Conservation (phyloP, 2,797 vertebrate species). For the Melanotaenia nigrans region DNA sequence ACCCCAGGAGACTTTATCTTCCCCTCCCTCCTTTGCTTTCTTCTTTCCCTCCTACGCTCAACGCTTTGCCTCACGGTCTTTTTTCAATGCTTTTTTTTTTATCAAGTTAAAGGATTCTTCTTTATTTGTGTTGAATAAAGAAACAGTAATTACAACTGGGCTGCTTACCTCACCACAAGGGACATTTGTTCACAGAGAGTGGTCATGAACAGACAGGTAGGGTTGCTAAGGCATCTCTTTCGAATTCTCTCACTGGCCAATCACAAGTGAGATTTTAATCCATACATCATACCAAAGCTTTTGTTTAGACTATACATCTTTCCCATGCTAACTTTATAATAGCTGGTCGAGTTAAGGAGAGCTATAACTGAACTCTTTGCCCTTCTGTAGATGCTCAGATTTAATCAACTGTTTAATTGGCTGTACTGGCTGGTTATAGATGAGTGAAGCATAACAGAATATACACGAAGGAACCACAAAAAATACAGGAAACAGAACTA, state of each 20-base stretch:
- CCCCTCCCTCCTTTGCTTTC: background rate
- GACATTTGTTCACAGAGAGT: conserved; percentile 8
- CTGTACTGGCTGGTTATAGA: conserved; percentile 15
- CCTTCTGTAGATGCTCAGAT: conserved; percentile 32
- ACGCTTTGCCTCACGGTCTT: background rate
- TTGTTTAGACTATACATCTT: conserved; percentile 7
- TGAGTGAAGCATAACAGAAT: conserved; percentile 31
- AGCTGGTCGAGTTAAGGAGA: conserved; percentile 6
- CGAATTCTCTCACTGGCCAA: conserved; percentile 41
- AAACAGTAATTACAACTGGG: conserved; percentile 36
- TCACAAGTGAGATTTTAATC: conserved; percentile 30
- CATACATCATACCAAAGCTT: conserved; percentile 14
- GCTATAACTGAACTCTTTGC: background rate
- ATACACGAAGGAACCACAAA: no score
- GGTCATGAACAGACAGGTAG: conserved; percentile 40
- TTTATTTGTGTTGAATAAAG: conserved; percentile 20
- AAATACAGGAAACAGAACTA: no score
- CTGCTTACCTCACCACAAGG: conserved; percentile 18
- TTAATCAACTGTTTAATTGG: conserved; percentile 34
- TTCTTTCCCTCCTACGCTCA: background rate
- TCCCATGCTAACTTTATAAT: conserved; percentile 27
- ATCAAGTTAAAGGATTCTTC: conserved; percentile 27
- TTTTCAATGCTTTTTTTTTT: conserved; percentile 18
- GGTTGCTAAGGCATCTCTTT: conserved; percentile 55
- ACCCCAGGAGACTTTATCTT: background rate